These are phyloP conservation scores for Leptodactylus fallax DNA, from an alignment of 2,797 vertebrate genomes.

Conservation along the genomic window DNA sequence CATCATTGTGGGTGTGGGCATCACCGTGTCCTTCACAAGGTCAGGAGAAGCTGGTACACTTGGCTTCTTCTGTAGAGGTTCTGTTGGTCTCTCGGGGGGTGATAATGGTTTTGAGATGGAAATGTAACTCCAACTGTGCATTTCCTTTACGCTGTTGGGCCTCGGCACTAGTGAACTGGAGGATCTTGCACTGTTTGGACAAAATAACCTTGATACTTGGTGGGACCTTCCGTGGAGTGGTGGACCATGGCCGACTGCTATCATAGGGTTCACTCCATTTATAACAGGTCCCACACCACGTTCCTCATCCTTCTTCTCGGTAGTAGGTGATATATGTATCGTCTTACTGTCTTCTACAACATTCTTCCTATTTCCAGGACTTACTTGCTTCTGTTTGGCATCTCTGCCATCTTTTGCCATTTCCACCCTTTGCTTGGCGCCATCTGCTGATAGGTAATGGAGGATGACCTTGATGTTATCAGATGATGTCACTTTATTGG, in stretches of 20 bases:
- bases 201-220: background rate
- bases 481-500: background rate
- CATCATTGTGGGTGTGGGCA: background rate
- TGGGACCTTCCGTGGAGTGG: slow-evolving; percentile 30
- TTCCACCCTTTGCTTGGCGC: background rate
- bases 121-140: slow-evolving; percentile 51
- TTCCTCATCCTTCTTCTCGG: slow-evolving; percentile 18
- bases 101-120: slow-evolving; percentile 58
- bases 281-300: slow-evolving; percentile 50
- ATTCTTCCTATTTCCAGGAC: slow-evolving; percentile 10
- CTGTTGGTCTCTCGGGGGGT: background rate
- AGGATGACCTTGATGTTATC: slow-evolving; percentile 26
- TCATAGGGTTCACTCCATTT: slow-evolving; percentile 51
- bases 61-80: background rate
- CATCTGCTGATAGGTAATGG: slow-evolving; percentile 32
- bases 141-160: background rate
- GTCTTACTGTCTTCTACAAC: background rate
- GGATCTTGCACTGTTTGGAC: background rate
- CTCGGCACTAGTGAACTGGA: slow-evolving; percentile 39
- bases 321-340: background rate
- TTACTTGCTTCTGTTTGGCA: slow-evolving; percentile 5
- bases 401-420: background rate
- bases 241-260: background rate
- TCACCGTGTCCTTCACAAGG: background rate
- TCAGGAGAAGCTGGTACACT: background rate